phyloP scores from a whole-genome alignment of 2,113 vertebrate genomes.

The Cochlearius cochlearius region DNA sequence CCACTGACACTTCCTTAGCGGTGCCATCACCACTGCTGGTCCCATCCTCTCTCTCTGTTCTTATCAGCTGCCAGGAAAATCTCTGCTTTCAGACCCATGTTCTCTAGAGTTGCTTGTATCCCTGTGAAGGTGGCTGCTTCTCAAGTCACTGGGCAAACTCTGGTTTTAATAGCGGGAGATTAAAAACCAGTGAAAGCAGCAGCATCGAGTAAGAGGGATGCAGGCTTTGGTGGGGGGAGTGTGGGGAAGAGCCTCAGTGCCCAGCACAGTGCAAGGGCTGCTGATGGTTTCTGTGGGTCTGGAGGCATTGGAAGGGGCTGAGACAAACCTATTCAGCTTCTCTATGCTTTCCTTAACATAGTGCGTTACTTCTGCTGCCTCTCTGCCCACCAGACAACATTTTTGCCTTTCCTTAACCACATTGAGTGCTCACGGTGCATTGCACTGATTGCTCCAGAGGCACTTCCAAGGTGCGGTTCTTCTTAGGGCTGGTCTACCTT shows the following conservation, averaged over 20 bases:
- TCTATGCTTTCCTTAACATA: neutral
- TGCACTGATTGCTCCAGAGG: neutral
- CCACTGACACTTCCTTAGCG: rapidly evolving
- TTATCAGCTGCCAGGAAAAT: neutral
- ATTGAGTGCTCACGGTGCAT: neutral
- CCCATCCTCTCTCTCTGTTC: neutral
- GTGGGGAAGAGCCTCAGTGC: neutral
- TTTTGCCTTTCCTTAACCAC: neutral
- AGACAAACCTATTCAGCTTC: neutral
- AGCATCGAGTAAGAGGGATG: neutral
- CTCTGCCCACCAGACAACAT: neutral
- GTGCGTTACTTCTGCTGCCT: neutral
- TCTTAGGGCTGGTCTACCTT: neutral
- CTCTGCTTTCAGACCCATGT: neutral
- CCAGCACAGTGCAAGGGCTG: neutral
- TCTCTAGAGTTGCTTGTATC: neutral
- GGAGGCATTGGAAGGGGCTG: neutral
- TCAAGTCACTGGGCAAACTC: neutral
- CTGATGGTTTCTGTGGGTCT: neutral
- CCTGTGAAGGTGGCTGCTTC: neutral
- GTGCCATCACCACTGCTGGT: neutral
- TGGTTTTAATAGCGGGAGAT: neutral
- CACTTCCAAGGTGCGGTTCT: neutral
- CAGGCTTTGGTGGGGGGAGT: neutral
- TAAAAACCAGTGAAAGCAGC: neutral